Conservation (phyloP, 2,113 vertebrate species). For the Leiothrix lutea region DNA sequence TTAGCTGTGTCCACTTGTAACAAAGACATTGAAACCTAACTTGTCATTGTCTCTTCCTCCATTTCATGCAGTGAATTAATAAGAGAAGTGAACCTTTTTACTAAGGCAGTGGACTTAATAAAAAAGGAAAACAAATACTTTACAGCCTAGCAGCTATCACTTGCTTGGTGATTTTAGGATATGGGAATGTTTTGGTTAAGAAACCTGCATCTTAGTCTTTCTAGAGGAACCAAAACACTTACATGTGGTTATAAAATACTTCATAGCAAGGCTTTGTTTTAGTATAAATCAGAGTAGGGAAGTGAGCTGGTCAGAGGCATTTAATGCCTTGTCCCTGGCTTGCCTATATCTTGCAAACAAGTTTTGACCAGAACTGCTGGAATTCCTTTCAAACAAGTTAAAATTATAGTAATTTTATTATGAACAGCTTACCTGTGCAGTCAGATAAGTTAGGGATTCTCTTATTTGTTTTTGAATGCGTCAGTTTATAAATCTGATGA, state of each 20-base stretch:
- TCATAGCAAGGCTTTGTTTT: background rate
- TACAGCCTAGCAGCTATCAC: background rate
- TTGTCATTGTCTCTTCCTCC: background rate
- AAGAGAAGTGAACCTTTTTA: background rate
- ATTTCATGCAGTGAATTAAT: background rate
- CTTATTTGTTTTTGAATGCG: background rate
- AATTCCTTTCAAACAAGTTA: background rate
- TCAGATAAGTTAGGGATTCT: background rate
- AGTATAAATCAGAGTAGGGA: background rate
- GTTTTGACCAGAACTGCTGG: background rate
- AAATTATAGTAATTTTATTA: background rate
- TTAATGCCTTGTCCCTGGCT: background rate
- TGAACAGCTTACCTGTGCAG: background rate
- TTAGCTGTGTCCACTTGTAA: background rate
- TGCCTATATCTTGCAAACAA: background rate
- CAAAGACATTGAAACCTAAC: background rate
- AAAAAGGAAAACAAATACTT: background rate
- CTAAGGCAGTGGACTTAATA: background rate
- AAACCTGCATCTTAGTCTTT: background rate
- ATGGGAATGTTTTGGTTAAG: background rate
- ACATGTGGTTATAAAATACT: background rate
- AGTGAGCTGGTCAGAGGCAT: background rate
- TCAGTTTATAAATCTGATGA: background rate
- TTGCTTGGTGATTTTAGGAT: background rate
- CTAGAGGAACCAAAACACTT: background rate